Evolutionary conservation across 2,797 vertebrate genomes (phyloP), one percentile per base, ranked within the genome.

Genomic region (Lepus oiostolus): DNA sequence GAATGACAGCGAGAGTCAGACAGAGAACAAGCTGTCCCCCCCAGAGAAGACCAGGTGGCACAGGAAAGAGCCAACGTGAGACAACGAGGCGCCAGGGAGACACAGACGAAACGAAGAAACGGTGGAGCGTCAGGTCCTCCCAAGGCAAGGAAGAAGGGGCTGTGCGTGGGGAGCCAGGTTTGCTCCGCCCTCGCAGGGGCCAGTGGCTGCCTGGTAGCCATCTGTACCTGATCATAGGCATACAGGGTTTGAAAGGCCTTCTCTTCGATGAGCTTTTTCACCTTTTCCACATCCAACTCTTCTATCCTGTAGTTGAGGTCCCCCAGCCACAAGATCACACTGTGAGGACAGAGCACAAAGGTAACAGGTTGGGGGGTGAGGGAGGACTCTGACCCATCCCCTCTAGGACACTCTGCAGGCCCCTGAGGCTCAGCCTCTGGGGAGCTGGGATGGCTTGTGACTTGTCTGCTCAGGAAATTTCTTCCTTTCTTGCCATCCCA

Each of bases 251-350:
- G 96, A 98, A 99, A 99, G 42, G 99, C 99, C 91, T 99, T 99
- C 95, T 99, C 98, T 95, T 98, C 98, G 26, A 99, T 98, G 1
- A 99, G 98, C 42, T 99, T 98, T 98, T 99, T 99, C 96, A 99
- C 99, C 71, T 96, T 97, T n/a, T 99, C 98, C 28, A 99, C 98
- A 2, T 99, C 99, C 92, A 99, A 98, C 0, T 99, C 99, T 97
- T 98, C 99, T 98, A 99, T 98, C 88, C 99, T 98, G 98, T 99
- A 99, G 99, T 99, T 99, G 87, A 99, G 98, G 98, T 99, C 99
- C 60, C 99, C 99, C 79, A 99, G 96, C 99, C 99, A 99, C 4
- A 99, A 98, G 96, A 99, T 98, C 80, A 99, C 98, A 97, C 99
- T 99, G 97, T 62, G 97, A 96, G 95, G 96, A 97, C 96, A 96